phyloP scores from a whole-genome alignment of 2,113 vertebrate species.

The Crotalus horridus region DNA sequence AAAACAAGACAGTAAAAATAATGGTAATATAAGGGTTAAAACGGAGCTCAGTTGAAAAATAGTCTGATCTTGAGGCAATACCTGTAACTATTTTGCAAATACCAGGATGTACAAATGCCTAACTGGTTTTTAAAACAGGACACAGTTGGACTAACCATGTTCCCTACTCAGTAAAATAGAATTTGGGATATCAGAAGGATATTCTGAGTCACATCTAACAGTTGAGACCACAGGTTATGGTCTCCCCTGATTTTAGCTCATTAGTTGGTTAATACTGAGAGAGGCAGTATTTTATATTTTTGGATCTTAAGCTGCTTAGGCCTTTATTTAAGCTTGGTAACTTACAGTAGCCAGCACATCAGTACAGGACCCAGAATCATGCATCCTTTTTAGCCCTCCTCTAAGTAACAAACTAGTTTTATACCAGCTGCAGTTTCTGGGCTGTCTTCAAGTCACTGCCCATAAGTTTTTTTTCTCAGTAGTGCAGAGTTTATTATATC shows the following conservation, averaged over 20 bases:
- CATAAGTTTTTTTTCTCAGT: background rate
- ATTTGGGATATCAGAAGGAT: background rate
- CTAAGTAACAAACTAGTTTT: background rate
- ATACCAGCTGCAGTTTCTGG: background rate
- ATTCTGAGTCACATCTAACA: background rate
- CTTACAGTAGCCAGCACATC: background rate
- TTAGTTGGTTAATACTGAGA: background rate
- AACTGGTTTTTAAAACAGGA: background rate
- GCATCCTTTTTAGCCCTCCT: background rate
- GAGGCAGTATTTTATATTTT: background rate
- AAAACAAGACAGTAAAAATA: background rate
- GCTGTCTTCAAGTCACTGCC: background rate
- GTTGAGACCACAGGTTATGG: background rate
- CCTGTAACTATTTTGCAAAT: background rate
- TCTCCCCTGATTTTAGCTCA: background rate
- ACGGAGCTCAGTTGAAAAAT: background rate
- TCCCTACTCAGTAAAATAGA: background rate
- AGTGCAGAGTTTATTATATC: background rate
- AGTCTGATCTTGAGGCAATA: background rate
- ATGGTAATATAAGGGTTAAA: background rate
- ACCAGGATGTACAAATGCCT: background rate
- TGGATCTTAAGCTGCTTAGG: background rate
- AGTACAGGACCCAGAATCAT: background rate
- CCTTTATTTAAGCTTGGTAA: background rate
- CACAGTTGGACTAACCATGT: background rate